Evolutionary conservation across 2,888 invertebrate species (phyloP), one percentile per base, ranked within the genome.

Genomic region (Eupithecia pulchellata): DNA sequence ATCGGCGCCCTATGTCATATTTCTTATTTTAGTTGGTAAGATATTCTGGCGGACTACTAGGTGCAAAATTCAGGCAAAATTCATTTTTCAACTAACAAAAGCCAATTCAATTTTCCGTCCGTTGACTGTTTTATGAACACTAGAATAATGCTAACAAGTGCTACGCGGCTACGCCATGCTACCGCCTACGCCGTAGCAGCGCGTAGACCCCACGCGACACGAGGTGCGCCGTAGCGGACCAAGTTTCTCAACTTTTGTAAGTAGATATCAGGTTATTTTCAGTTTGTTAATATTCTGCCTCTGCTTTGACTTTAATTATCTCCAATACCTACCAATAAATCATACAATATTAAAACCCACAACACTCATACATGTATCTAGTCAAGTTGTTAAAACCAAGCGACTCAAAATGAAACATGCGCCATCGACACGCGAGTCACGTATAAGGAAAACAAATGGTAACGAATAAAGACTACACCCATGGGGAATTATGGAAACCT

Each of bases 381-480:
- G 20, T 52, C 52, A 52, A 52, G 52, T 52, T 52, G 25, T 52
- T 52, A 13, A 52, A 52, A 13, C 52, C 52, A 52, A 52, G 52
- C 52, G 29, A 57, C 9, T 57, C 8, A 29, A 57, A 29, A 29
- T 57, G 17, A 60, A 60, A 20, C 30, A 29, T 9, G 58, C n/a
- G 17, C 20, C 30, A 66, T 69, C 39, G 9, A 3, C n/a, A 69
- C 32, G 13, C 66, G 4, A 55, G 72, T 66, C 72, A 72, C 72
- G 72, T 62, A 58, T 2, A 79, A 34, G 77, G 79, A 52, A 52
- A 82, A 87, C 84, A 85, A 86, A 86, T 86, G 82, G 84, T 77
- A 74, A 71, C 78, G 79, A 82, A 86, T 82, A 82, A 84, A 84
- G 78, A 78, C 79, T 66, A 52, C 34, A 62, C 66, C 8, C 58